phyloP scores from a whole-genome alignment of 2,113 vertebrate species.

The Garra rufa region DNA sequence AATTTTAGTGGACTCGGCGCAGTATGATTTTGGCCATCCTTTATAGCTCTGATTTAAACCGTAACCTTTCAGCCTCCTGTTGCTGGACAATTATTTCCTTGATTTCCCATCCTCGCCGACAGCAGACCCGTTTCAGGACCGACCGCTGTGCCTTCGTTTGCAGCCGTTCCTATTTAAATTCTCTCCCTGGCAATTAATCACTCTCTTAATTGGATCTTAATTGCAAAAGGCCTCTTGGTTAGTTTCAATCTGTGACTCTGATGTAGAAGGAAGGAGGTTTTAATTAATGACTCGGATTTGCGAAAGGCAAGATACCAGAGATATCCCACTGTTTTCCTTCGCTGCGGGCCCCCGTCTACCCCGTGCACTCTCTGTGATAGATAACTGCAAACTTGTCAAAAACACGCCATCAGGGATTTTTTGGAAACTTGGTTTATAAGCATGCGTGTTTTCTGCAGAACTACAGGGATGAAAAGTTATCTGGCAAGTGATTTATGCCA shows the following conservation, averaged over 20 bases:
- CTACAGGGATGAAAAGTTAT: background rate
- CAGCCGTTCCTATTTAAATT: conserved; percentile 28
- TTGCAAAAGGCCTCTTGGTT: conserved; percentile 41
- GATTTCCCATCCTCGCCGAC: background rate
- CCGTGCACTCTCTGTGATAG: background rate
- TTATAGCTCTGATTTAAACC: background rate
- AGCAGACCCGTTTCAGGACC: background rate
- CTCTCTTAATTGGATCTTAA: conserved; percentile 41
- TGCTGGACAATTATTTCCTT: conserved; percentile 10
- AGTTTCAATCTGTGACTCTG: conserved; percentile 20
- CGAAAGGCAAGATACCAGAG: conserved; percentile 10
- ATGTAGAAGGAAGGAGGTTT: conserved; percentile 10
- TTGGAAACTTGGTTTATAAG: background rate
- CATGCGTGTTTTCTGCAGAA: background rate
- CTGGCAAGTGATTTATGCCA: background rate
- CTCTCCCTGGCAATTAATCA: conserved; percentile 42
- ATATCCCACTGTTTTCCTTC: conserved; percentile 2
- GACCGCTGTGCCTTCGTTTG: conserved; percentile 26
- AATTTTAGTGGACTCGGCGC: background rate
- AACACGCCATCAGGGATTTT: background rate
- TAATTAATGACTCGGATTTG: conserved; percentile 29
- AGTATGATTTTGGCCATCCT: background rate
- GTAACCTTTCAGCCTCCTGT: conserved; percentile 19
- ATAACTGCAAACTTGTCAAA: conserved; percentile 9
- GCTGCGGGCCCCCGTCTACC: background rate